Base-by-base conservation (phyloP, 2,888 invertebrate species). In the Gastracanthus pulcherrimus region DNA sequence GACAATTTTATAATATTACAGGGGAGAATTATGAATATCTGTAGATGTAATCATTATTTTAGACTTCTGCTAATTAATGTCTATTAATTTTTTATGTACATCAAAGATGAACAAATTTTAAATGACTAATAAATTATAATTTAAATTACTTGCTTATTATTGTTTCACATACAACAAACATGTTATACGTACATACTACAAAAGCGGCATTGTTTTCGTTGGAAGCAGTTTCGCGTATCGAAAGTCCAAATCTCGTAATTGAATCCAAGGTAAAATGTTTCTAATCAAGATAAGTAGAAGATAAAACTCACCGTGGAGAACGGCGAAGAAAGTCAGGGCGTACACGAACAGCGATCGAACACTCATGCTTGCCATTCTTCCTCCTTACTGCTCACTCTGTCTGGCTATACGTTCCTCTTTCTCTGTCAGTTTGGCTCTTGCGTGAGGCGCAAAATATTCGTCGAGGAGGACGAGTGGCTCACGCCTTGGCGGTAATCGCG, bases 271-370 rank as follows among this genome's bases (percentile, higher is more conserved):
- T 1, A 60, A 60, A 19, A 5, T 11, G 29, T 31, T 45, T 41
- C 23, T 23, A 60, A 41, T 41, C 45, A 31, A 72, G 45, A 45
- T 23, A 19, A 41, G 26, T 11, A 41, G n/a, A 60, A 23, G 58
- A 45, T 19, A 11, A 55, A 5, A 83, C 90, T 90, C 84, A 91
- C 91, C 90, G 82, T 89, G 88, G 67, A 90, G 80, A 82, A 87
- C 82, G 80, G 87, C 86, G 82, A 90, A 80, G 84, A 89, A 77
- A 83, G 86, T 87, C 76, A 91, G 83, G 72, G 87, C 83, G 86
- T 87, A 89, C 80, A 90, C 84, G 66, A 90, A 84, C 70, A 89
- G 84, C 81, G 88, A 86, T 82, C 88, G 86, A 84, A 83, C 81
- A 81, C 85, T 86, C 87, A 87, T 87, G 80, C 84, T 86, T 62